phyloP scores from a whole-genome alignment of 2,888 invertebrate genomes.

The Tiliacea aurago region DNA sequence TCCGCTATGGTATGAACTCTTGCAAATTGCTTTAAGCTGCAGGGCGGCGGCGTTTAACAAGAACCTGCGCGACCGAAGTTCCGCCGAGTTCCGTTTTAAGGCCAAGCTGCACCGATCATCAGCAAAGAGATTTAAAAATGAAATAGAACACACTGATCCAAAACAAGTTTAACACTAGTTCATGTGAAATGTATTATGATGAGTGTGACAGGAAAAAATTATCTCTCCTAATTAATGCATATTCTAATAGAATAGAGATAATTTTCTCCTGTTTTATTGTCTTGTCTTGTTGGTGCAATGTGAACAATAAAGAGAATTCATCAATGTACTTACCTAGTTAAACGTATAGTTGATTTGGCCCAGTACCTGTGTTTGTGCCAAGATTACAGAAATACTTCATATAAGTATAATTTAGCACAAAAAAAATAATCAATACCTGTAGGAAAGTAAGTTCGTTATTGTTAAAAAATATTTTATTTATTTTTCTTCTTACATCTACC shows the following conservation, averaged over 20 bases:
- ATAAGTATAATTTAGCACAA: too few species aligned
- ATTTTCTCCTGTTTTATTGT: neutral
- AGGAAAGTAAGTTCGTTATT: neutral
- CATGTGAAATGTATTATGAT: neutral
- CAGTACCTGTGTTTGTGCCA: too few species aligned
- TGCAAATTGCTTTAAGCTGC: constrained; percentile 89
- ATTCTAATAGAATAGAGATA: neutral
- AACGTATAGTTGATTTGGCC: neutral
- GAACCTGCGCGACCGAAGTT: constrained; percentile 84
- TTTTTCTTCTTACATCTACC: too few species aligned
- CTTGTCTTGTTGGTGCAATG: neutral
- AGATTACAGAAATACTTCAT: neutral
- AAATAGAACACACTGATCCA: neutral
- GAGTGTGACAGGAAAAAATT: too few species aligned
- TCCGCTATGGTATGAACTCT: constrained; percentile 83
- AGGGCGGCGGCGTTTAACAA: constrained; percentile 85
- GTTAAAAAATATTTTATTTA: neutral
- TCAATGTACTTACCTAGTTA: neutral
- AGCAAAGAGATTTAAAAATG: neutral
- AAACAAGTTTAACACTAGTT: neutral
- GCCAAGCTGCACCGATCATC: constrained; percentile 63
- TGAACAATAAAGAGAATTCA: neutral
- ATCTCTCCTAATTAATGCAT: too few species aligned
- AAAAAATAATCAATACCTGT: too few species aligned
- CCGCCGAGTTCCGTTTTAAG: constrained; percentile 80